Evolutionary conservation across 2,888 invertebrate genomes (phyloP), one percentile per base, ranked within the genome.

Genomic region (Clunio marinus): DNA sequence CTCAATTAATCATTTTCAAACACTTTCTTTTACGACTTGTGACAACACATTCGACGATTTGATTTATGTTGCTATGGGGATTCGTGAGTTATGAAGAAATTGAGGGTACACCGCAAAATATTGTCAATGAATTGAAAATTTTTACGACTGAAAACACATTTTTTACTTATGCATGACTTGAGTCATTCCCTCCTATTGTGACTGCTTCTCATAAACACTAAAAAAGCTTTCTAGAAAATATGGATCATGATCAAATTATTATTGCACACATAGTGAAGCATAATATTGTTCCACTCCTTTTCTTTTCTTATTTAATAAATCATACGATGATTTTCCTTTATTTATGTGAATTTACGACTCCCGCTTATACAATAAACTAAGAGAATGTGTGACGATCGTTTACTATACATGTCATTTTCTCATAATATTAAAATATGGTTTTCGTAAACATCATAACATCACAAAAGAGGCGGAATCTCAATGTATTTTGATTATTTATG

Each of bases 291-390:
- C 10, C 10, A 32, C 4, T 4, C 32, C 4, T 32, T 7, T 7
- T 7, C 4, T 7, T 32, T 32, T 4, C 32, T 32, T 10, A 32
- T 25, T 57, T 57, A 8, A 60, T 37, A 60, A 60, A 60, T 60
- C 35, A 60, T 60, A 60, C 17, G 60, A 35, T 22, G 60, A 60
- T 60, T 60, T 37, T 37, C 20, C 37, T 28, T 28, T 41, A 60
- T 60, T 60, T 35, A 60, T 60, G 60, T 60, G 17, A 60, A 60
- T 60, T 60, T 60, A 60, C 37, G 35, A 20, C 51, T 51, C 20
- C 51, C 51, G 22, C 3, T 20, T 20, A n/a, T 51, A 20, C 17
- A 17, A 8, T 17, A 51, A 51, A 41, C 41, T 41, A 15, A 41
- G 15, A 41, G 41, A 41, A 41, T n/a, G 41, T n/a, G n/a, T 41